Base-by-base conservation (phyloP, 2,113 vertebrate genomes). In the Microcebus griseorufus region DNA sequence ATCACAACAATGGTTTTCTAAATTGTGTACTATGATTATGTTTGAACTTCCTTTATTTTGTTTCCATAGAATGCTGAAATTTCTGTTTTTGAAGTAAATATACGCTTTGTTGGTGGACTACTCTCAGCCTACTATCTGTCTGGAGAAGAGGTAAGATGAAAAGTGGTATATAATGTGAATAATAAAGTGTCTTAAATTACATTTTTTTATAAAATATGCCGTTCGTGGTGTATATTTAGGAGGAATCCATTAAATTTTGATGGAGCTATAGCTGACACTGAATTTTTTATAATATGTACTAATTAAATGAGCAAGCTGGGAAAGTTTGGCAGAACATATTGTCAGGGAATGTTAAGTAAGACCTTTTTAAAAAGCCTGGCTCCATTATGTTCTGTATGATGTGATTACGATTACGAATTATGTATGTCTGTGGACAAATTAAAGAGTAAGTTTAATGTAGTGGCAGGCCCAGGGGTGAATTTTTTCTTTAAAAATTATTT, bases 71-170 rank as follows among this genome's bases (percentile, higher is more conserved):
- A 99, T 42, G 99, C 99, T 48, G 99, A 99, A 97, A 99, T 99
- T 96, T 99, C 99, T 0, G 99, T 99, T 96, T 99, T 99, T 97
- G 99, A 99, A 99, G 99, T 99, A 95, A 99, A 99, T 97, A 99
- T 99, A 95, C 99, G 99, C 80, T 99, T 99, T 93, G 99, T 99
- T 1, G 99, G 99, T 95, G 99, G 99, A 94, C 99, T 99, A 1
- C 99, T 99, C 94, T 99, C 99, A 39, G 99, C 99, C 37, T 99
- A 99, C 98, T 99, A 99, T 98, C 99, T 99, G 97, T 99, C 99
- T 86, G 99, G 99, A 95, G 99, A 99, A 99, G 99, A 99, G 99
- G 99, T 99, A 99, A 98, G 99, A 92, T 75, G 60, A 32, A 97
- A 88, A 65, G 17, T 75, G 2, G 0, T 32, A 22, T 69, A 11